Percentiles rank a stretch among this genome's conserved stretches.
phyloP scores from a whole-genome alignment of 1,140 invertebrate species.

The Wasmannia auropunctata region DNA sequence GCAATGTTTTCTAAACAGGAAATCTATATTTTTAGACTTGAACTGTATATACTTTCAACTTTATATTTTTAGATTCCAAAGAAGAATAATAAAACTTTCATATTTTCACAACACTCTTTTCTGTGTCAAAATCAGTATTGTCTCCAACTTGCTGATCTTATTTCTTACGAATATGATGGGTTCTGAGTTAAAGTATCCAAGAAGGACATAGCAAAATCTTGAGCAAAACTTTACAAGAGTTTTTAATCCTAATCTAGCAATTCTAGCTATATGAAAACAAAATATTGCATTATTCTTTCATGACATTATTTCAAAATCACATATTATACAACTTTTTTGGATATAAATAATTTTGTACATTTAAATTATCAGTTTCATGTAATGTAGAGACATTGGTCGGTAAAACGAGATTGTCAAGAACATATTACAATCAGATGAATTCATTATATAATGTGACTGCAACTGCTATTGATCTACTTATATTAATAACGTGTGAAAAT shows the following conservation, averaged over 20 bases:
- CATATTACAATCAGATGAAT: neutral
- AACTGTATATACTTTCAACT: neutral
- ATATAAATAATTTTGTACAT: slow-evolving; percentile 13
- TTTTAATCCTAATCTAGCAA: slow-evolving; percentile 16
- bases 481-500: neutral
- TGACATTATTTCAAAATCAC: neutral
- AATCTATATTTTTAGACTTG: neutral
- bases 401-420: neutral
- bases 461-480: neutral
- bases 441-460: neutral
- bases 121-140: neutral
- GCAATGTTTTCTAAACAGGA: neutral
- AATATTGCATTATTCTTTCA: neutral
- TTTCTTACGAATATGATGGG: neutral
- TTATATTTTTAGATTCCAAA: neutral
- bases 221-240: neutral
- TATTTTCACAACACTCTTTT: neutral
- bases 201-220: neutral
- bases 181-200: neutral
- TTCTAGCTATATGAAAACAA: neutral
- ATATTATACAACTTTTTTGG: neutral
- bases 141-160: slow-evolving; percentile 3
- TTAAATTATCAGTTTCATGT: neutral
- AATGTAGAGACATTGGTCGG: neutral
- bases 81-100: slow-evolving; percentile 4